Base-by-base conservation (phyloP, 37 sponge, comb jelly and placozoan species). In the Axinella damicornis region DNA sequence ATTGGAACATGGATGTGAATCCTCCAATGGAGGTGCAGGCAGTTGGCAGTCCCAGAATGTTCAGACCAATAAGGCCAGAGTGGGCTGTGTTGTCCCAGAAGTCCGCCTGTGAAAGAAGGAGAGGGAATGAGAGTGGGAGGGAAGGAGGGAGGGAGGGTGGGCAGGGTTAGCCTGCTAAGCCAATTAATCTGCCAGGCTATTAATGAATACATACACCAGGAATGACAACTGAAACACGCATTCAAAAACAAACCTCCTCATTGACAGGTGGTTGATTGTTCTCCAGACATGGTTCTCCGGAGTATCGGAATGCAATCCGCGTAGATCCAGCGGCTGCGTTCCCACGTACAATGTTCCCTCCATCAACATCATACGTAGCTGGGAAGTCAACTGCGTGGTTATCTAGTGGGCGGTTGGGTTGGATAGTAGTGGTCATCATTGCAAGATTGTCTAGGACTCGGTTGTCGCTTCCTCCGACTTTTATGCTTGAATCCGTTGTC, bases 321-420 rank as follows among this genome's bases (percentile, higher is more conserved):
- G 82, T 83, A 30, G 71, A 73, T 13, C 94, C 97, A 59, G 89
- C 94, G 28, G 97, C 97, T 22, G 86, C 88, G 85, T 96, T 96
- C 53, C 78, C 52, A 1, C 79, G 65, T 5, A 93, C 77, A 15
- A 18, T 40, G 59, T 96, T 86, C 6, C 75, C 76, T 24, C 78
- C 82, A 80, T 90, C 86, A 5, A 93, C 73, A 52, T 96, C 97
- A 88, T 82, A 96, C 0, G 84, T 87, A 40, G 97, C 97, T 27
- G 97, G 94, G 41, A 87, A 96, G 78, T 96, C 97, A 34, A 93
- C 94, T 17, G 94, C 91, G 75, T 96, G 96, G 21, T 92, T 90
- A 62, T 96, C 96, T 21, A 18, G 67, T 1, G 94, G 94, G 19
- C 38, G 55, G 41, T 85, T 92, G 15, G 90, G 94, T 58, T 87